phyloP scores from a whole-genome alignment of 2,888 invertebrate genomes.

The Dione juno region DNA sequence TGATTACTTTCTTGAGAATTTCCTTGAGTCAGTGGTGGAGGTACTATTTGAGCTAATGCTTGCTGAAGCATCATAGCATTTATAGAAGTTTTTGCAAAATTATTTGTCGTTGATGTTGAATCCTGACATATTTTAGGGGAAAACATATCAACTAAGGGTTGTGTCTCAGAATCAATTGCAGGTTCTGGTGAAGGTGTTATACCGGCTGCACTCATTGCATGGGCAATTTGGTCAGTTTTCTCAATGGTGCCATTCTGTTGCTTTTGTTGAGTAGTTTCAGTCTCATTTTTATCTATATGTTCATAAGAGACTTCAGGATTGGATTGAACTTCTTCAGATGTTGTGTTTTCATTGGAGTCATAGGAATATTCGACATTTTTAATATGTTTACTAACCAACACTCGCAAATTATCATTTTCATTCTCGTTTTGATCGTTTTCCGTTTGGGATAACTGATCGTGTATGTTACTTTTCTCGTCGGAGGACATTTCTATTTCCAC shows the following conservation, averaged over 20 bases:
- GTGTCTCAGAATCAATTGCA: slow-evolving; percentile 56
- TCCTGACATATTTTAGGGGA: slow-evolving; percentile 78
- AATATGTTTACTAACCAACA: slow-evolving; percentile 48
- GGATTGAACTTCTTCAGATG: slow-evolving; percentile 42
- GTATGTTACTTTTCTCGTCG: slow-evolving; percentile 64
- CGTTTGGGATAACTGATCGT: slow-evolving; percentile 62
- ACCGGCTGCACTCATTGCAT: slow-evolving; percentile 78
- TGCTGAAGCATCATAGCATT: slow-evolving; percentile 76
- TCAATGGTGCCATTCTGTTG: slow-evolving; percentile 58
- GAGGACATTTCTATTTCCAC: slow-evolving; percentile 52
- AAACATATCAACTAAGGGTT: slow-evolving; percentile 79
- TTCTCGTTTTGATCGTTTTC: slow-evolving; percentile 54
- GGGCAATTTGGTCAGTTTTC: slow-evolving; percentile 74
- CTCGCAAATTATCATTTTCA: slow-evolving; percentile 52
- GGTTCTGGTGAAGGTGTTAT: slow-evolving; percentile 64
- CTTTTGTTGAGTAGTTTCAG: slow-evolving; percentile 46
- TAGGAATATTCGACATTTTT: slow-evolving; percentile 54
- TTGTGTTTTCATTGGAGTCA: slow-evolving; percentile 47
- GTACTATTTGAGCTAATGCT: slow-evolving; percentile 77
- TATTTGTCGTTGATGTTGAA: slow-evolving; percentile 54
- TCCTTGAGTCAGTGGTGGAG: slow-evolving; percentile 72
- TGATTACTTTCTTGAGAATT: slow-evolving; percentile 60
- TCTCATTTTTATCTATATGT: slow-evolving; percentile 43
- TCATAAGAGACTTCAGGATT: slow-evolving; percentile 45
- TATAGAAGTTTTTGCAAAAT: slow-evolving; percentile 69